Evolutionary conservation across 2,113 vertebrate species (phyloP).

Genomic region (Megaptera novaeangliae): DNA sequence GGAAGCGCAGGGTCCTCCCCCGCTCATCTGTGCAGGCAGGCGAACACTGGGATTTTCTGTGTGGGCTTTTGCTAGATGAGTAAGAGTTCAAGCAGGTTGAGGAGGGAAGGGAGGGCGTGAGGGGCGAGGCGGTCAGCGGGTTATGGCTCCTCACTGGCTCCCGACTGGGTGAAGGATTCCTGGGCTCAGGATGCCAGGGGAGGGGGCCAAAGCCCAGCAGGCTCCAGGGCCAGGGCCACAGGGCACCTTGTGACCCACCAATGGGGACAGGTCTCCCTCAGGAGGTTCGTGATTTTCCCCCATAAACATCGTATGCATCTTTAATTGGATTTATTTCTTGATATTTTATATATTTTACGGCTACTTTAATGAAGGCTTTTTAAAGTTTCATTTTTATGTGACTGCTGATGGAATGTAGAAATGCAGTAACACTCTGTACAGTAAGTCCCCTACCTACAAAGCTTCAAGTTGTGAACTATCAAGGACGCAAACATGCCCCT

Average conservation of each 20-base stretch:
- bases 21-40: not conserved
- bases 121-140: too few relatives aligned
- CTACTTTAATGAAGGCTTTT: not conserved
- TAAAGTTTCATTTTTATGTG: rapidly evolving
- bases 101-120: not conserved
- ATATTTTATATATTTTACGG: not conserved
- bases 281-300: rapidly evolving
- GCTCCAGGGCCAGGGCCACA: not conserved
- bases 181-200: not conserved
- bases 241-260: not conserved
- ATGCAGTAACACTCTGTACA: rapidly evolving
- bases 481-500: too few relatives aligned
- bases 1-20: too few relatives aligned
- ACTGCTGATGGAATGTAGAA: rapidly evolving
- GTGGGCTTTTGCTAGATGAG: not conserved
- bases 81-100: not conserved
- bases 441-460: too few relatives aligned
- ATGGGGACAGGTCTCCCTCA: not conserved
- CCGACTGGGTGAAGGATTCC: not conserved
- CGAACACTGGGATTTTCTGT: not conserved
- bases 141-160: too few relatives aligned
- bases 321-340: not conserved
- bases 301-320: not conserved
- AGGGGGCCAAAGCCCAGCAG: not conserved
- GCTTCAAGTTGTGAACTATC: too few relatives aligned